Percentiles rank a stretch among this genome's conserved stretches.
These are phyloP conservation scores for Ornithoptera priamus DNA, from an alignment of 2,888 invertebrate species.

Conservation along the genomic window DNA sequence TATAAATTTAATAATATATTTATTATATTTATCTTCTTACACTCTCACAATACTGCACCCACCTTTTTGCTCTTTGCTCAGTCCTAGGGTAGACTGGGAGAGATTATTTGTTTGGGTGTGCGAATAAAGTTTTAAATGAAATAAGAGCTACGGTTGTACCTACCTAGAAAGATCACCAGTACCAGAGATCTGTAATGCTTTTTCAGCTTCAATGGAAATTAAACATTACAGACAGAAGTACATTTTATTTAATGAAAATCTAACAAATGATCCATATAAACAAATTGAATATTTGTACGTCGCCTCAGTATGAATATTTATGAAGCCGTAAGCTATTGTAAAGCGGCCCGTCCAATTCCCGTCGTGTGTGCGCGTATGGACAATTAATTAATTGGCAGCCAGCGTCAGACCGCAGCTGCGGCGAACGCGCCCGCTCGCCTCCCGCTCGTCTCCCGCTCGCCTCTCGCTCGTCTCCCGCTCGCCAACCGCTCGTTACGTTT, in stretches of 20 bases:
- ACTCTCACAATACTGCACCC: too few relatives aligned
- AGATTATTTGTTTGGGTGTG: too few relatives aligned
- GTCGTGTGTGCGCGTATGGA: slow-evolving; percentile 61
- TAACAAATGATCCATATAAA: slow-evolving; percentile 36
- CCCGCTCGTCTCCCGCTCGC: slow-evolving; percentile 40
- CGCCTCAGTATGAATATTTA: slow-evolving; percentile 60
- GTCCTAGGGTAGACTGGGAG: too few relatives aligned
- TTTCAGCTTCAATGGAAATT: too few relatives aligned
- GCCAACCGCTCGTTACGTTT: slow-evolving; percentile 60
- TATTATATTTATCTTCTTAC: too few relatives aligned
- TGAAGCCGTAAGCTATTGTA: slow-evolving; percentile 53
- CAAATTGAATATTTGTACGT: slow-evolving; percentile 56
- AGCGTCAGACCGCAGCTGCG: slow-evolving; percentile 66
- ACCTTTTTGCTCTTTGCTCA: too few relatives aligned
- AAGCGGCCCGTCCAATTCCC: slow-evolving; percentile 67
- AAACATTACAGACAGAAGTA: background rate
- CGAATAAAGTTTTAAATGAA: too few relatives aligned
- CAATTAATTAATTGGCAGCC: slow-evolving; percentile 72
- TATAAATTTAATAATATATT: too few relatives aligned
- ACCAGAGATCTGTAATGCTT: too few relatives aligned
- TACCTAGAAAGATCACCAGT: too few relatives aligned
- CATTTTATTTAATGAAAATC: background rate
- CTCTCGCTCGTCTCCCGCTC: slow-evolving; percentile 18
- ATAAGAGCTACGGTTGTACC: too few relatives aligned
- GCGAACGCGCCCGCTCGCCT: slow-evolving; percentile 43